A percentile compares a stretch with the other conserved stretches of the same genome.
Conservation (phyloP, 2,113 vertebrate genomes). For the Empidonax alnorum region DNA sequence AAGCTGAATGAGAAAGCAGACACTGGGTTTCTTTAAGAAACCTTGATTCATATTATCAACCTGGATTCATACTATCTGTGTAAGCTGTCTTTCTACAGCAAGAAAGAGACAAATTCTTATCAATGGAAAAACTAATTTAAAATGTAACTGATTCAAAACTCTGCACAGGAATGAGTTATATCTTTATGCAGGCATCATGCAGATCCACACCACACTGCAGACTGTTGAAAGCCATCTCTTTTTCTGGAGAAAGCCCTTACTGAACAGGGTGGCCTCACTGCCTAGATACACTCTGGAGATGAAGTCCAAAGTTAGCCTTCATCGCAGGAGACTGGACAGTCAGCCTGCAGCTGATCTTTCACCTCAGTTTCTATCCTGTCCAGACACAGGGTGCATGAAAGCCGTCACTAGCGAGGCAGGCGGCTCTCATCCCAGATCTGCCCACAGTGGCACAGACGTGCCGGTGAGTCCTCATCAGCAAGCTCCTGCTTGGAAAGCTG, state of each 20-base stretch:
- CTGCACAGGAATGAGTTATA: neutral
- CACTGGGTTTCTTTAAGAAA: neutral
- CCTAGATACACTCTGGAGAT: neutral
- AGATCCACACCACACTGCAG: neutral
- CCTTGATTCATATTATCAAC: neutral
- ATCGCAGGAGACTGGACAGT: neutral
- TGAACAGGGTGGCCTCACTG: neutral
- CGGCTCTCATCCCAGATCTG: neutral
- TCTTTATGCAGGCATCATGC: neutral
- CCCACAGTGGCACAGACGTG: neutral
- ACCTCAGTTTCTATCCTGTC: neutral
- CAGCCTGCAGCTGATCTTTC: neutral
- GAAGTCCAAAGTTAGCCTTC: neutral
- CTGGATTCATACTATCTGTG: neutral
- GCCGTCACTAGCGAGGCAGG: rapidly evolving
- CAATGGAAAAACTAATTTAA: neutral
- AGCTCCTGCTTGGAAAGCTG: neutral
- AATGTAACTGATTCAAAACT: neutral
- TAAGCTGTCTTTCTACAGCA: neutral
- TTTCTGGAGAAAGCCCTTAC: neutral
- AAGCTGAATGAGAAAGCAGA: neutral
- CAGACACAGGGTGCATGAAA: rapidly evolving
- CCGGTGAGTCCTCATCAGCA: rapidly evolving
- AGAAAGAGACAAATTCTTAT: neutral
- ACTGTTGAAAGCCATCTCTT: neutral